A percentile compares a stretch with the other conserved stretches of the same genome.
Conservation (phyloP, 2,888 invertebrate species). For the Falcaria lacertinaria region DNA sequence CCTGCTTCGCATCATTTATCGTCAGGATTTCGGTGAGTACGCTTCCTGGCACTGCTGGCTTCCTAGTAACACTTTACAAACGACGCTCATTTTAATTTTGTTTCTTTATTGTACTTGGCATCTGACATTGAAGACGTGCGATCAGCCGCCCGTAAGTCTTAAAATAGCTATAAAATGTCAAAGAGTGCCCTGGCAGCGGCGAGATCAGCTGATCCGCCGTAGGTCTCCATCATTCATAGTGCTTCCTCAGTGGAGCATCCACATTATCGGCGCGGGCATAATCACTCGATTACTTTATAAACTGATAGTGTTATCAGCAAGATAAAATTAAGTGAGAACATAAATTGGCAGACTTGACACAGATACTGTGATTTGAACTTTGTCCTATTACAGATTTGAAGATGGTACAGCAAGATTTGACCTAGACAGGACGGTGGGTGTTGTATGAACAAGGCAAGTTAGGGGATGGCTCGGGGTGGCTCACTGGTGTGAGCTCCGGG, state of each 20-base stretch:
- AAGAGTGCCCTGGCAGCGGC: slow-evolving; percentile 69
- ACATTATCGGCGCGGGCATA: slow-evolving; percentile 41
- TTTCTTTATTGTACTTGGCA: slow-evolving; percentile 36
- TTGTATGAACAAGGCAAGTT: slow-evolving; percentile 35
- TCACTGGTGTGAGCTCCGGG: slow-evolving; percentile 60
- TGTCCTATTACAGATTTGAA: slow-evolving; percentile 69
- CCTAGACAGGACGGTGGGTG: slow-evolving; percentile 56
- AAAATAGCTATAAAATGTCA: slow-evolving; percentile 77
- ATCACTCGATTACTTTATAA: slow-evolving; percentile 40
- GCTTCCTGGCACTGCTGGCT: slow-evolving; percentile 21
- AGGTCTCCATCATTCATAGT: slow-evolving; percentile 63
- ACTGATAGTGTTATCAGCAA: slow-evolving; percentile 48
- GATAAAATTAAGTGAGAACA: slow-evolving; percentile 31
- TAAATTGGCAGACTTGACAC: slow-evolving; percentile 40
- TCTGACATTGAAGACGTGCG: slow-evolving; percentile 72
- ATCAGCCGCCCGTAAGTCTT: slow-evolving; percentile 73
- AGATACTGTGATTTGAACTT: slow-evolving; percentile 44
- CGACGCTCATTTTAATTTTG: slow-evolving; percentile 19
- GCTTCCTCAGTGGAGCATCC: slow-evolving; percentile 26
- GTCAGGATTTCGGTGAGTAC: slow-evolving; percentile 75
- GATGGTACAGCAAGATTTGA: slow-evolving; percentile 80
- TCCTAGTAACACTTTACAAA: slow-evolving; percentile 8
- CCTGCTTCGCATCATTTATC: slow-evolving; percentile 74
- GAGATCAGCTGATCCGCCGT: slow-evolving; percentile 73
- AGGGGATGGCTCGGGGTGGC: slow-evolving; percentile 58